These are phyloP conservation scores for Lithobates sylvaticus DNA, from an alignment of 2,797 vertebrate species.

Conservation along the genomic window DNA sequence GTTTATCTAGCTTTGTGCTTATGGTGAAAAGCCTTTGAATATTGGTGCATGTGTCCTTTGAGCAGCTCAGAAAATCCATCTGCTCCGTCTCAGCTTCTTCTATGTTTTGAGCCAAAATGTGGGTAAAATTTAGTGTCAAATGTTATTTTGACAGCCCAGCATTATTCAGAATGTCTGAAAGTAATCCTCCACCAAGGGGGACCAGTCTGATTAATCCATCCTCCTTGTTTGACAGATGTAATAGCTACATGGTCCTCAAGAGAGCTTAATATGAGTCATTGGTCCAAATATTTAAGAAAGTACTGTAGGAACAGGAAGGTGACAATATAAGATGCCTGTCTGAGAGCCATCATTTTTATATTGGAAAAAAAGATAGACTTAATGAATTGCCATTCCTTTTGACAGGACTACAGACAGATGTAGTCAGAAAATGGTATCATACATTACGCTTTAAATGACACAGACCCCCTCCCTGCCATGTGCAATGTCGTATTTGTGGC, in stretches of 20 bases:
- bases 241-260: constrained; percentile 56
- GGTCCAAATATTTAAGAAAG: constrained; percentile 59
- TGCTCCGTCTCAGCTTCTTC: constrained; percentile 54
- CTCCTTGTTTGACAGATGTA: constrained; percentile 62
- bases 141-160: constrained; percentile 57
- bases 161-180: constrained; percentile 55
- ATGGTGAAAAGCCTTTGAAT: constrained; percentile 59
- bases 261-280: constrained; percentile 58
- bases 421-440: not conserved
- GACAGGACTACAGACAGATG: constrained; percentile 26
- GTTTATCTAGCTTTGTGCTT: constrained; percentile 60
- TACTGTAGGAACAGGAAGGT: constrained; percentile 46
- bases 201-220: constrained; percentile 61
- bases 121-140: constrained; percentile 58
- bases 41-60: constrained; percentile 54
- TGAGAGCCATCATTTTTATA: constrained; percentile 32
- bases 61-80: constrained; percentile 59
- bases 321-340: constrained; percentile 50
- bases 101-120: constrained; percentile 55
- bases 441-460: not conserved
- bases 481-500: not conserved
- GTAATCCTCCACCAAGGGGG: constrained; percentile 58
- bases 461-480: not conserved
- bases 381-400: constrained; percentile 50
- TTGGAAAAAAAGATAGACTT: constrained; percentile 30